phyloP scores from a whole-genome alignment of 1,140 invertebrate species.

The Zaprionus gabonicus region DNA sequence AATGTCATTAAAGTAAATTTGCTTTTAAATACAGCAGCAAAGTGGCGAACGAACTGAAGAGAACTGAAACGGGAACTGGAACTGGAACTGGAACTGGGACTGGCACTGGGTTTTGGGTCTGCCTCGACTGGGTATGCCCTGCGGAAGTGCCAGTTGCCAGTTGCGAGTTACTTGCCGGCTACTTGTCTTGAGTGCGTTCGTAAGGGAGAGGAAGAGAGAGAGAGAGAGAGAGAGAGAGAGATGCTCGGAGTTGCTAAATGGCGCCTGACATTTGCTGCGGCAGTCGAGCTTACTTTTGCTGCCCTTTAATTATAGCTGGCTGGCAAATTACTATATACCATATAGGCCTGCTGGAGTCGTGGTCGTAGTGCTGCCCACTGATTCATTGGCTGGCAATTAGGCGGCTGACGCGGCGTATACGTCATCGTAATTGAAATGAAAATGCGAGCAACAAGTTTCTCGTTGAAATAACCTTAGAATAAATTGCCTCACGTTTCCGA shows the following conservation, averaged over 20 bases:
- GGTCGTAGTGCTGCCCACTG: conserved; percentile 44
- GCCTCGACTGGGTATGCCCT: conserved; percentile 17
- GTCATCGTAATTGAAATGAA: conserved; percentile 80
- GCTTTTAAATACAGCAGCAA: conserved; percentile 58
- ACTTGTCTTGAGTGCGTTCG: conserved; percentile 49
- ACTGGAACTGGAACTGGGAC: not conserved
- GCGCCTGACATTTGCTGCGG: conserved; percentile 50
- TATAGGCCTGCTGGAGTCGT: conserved; percentile 1
- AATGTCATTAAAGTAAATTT: conserved; percentile 75
- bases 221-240: not conserved
- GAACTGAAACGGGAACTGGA: not conserved
- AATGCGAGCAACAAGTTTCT: conserved; percentile 81
- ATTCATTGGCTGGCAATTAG: conserved; percentile 70
- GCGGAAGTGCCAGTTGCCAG: conserved; percentile 56
- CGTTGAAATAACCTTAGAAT: conserved; percentile 78
- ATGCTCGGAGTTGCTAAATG: conserved; percentile 53
- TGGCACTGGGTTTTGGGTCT: not conserved
- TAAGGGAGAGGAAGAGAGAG: not conserved
- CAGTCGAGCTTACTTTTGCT: conserved; percentile 50
- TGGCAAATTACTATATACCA: conserved; percentile 45
- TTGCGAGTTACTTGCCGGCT: conserved; percentile 36
- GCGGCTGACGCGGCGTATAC: conserved; percentile 62
- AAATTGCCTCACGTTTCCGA: conserved; percentile 80
- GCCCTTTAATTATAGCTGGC: conserved; percentile 51
- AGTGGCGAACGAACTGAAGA: conserved; percentile 25